Conservation (phyloP, 2,113 vertebrate species). For the Miniopterus natalensis region DNA sequence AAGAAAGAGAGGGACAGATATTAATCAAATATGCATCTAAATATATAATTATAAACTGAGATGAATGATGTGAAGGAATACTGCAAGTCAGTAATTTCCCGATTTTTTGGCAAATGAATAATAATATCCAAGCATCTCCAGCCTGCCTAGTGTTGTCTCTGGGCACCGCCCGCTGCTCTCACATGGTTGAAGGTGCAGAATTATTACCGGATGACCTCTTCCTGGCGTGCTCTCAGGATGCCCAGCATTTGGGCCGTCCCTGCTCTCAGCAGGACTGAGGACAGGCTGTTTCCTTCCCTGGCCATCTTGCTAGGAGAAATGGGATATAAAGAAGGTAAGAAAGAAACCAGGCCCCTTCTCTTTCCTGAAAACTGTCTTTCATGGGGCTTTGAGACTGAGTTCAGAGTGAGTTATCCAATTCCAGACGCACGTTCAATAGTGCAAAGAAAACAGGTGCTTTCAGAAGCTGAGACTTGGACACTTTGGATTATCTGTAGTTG, state of each 20-base stretch:
- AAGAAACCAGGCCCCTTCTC: neutral
- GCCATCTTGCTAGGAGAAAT: neutral
- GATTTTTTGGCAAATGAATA: neutral
- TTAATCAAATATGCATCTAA: neutral
- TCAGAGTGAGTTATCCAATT: slow-evolving; percentile 2
- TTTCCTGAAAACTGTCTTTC: neutral
- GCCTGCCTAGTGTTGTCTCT: neutral
- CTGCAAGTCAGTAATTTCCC: neutral
- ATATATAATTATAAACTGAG: neutral
- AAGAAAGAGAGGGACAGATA: neutral
- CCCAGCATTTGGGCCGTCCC: no score
- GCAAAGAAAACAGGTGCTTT: slow-evolving; percentile 51
- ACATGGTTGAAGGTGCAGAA: neutral
- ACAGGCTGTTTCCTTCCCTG: neutral
- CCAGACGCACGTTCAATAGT: slow-evolving; percentile 37
- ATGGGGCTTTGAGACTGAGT: neutral
- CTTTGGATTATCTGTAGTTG: neutral
- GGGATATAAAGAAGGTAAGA: neutral
- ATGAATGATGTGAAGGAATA: neutral
- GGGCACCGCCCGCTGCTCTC: rapidly evolving
- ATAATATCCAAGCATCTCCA: rapidly evolving
- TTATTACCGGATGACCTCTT: neutral
- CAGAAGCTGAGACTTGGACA: slow-evolving; percentile 3
- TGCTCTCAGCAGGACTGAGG: neutral
- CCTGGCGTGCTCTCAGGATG: neutral